Base-by-base conservation (phyloP, 2,113 vertebrate species). In the Hassar affinis region DNA sequence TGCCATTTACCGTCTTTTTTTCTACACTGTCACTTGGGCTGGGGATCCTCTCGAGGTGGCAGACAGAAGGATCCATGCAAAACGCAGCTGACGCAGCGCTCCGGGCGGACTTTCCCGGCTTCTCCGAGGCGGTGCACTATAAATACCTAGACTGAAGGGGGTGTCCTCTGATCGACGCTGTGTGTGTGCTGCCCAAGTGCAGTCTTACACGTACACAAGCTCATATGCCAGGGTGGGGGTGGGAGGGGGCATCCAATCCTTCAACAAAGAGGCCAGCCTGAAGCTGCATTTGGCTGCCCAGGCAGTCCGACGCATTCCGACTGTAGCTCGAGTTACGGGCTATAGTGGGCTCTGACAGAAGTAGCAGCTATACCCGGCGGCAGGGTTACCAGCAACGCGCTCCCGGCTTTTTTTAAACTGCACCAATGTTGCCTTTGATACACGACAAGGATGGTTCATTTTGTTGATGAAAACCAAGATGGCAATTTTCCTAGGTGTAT, bases 271-370 rank as follows among this genome's bases (percentile, higher is more conserved):
- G 69, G 81, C 76, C 83, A 87, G 45, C 27, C 27, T 38, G 66
- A 57, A 84, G 69, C 86, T 87, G 80, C 80, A 83, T 87, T 87
- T 87, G 86, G 86, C 80, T 47, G 54, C 79, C 80, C 76, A 30
- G 52, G 56, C 77, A 79, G 79, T 61, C 83, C 25, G 30, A 75
- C 76, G 76, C 83, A 87, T 87, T 82, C 86, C 80, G 75, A 59
- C 76, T 56, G 22, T 8, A 76, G 83, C 77, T 87, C 86, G 64
- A 22, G 80, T 87, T 85, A 83, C 86, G 25, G 18, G 75, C 83
- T 85, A 85, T 66, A 82, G 72, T 64, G 35, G 57, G 80, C 80
- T 69, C 49, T 49, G 75, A 45, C 4, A 72, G 80, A 62, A 52
- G 45, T 61, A 71, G 12, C 71, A 78, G 84, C 81, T 84, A 80